Evolutionary conservation across 2,797 vertebrate species (phyloP).

Genomic region (Semotilus atromaculatus): DNA sequence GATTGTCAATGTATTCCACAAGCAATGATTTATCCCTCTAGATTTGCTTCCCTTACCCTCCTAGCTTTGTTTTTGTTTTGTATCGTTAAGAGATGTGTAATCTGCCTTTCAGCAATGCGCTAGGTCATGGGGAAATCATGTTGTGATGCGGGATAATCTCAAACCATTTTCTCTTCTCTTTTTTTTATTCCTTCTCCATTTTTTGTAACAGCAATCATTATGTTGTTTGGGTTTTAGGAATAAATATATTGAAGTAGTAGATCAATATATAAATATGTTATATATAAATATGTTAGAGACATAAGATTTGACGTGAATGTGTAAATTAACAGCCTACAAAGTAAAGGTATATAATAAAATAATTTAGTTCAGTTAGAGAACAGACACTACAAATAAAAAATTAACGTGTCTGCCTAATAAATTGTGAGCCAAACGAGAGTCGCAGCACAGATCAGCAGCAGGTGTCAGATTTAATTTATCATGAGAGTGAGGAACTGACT

Average conservation of each 20-base stretch:
- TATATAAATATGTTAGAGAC: neutral
- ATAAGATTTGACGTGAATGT: neutral
- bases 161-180: slow-evolving; percentile 1
- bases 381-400: too few relatives aligned
- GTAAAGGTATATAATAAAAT: neutral
- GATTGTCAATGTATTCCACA: slow-evolving; percentile 29
- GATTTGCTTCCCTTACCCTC: slow-evolving; percentile 24
- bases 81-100: neutral
- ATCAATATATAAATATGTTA: neutral
- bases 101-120: slow-evolving; percentile 2
- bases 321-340: neutral
- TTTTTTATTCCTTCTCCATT: neutral
- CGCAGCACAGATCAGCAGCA: too few relatives aligned
- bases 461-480: too few relatives aligned
- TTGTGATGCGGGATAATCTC: neutral
- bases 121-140: slow-evolving; percentile 38
- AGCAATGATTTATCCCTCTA: slow-evolving; percentile 38
- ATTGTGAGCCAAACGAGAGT: too few relatives aligned
- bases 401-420: too few relatives aligned
- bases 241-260: neutral
- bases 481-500: too few relatives aligned
- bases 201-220: neutral
- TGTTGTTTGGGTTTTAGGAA: neutral
- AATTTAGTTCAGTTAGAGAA: too few relatives aligned
- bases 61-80: slow-evolving; percentile 11